Evolutionary conservation across 2,113 vertebrate species (phyloP).

Genomic region (Athene noctua): DNA sequence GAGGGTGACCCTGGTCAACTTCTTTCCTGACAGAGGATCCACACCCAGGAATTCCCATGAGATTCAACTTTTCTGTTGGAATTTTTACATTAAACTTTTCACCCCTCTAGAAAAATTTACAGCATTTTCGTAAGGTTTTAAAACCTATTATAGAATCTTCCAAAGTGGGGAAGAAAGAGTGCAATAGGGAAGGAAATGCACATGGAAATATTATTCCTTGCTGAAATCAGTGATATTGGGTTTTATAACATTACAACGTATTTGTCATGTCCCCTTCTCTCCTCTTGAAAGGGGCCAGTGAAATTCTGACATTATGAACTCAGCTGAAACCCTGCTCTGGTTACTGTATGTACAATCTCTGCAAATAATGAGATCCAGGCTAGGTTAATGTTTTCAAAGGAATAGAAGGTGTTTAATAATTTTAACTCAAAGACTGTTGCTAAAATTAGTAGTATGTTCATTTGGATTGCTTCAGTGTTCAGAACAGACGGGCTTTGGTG

Average conservation of each 20-base stretch:
- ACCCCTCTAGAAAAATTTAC: background rate
- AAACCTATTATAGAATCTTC: background rate
- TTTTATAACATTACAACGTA: background rate
- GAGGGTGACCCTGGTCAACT: background rate
- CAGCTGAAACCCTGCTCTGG: background rate
- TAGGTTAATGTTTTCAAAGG: background rate
- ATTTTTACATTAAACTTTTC: background rate
- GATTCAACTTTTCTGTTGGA: background rate
- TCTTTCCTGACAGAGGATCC: background rate
- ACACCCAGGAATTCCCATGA: background rate
- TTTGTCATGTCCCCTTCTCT: background rate
- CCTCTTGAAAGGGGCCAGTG: fast-evolving
- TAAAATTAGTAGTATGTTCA: conserved; percentile 23
- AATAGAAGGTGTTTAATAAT: conserved; percentile 22
- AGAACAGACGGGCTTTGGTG: background rate
- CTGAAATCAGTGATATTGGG: background rate
- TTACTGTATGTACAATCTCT: background rate
- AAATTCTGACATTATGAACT: background rate
- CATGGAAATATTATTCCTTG: background rate
- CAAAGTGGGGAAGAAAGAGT: background rate
- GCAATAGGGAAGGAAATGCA: background rate
- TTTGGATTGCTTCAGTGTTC: conserved; percentile 28
- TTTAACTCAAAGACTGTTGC: background rate
- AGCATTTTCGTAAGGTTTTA: background rate
- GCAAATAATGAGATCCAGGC: background rate